These are phyloP conservation scores for Gonioctena quinquepunctata DNA, from an alignment of 1,140 invertebrate genomes.

Conservation along the genomic window DNA sequence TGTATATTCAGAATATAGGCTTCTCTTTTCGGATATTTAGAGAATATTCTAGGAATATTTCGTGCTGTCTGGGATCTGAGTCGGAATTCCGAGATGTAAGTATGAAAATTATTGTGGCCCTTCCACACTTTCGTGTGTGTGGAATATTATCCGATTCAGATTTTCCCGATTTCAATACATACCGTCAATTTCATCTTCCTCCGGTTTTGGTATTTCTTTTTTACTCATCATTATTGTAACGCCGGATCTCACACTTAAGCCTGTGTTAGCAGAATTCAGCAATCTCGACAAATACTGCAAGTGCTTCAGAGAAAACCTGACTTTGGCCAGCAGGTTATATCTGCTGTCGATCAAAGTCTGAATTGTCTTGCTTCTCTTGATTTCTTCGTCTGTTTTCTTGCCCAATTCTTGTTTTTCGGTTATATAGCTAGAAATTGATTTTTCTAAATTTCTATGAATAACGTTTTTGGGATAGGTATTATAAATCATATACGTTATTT, in stretches of 20 bases:
- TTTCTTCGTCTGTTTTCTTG: slow-evolving; percentile 56
- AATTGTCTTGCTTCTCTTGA: slow-evolving; percentile 53
- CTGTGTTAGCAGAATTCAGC: neutral
- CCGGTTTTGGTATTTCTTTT: slow-evolving; percentile 12
- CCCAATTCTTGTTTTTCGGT: slow-evolving; percentile 57
- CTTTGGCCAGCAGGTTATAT: slow-evolving; percentile 37
- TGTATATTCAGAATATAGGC: no score
- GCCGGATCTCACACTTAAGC: neutral
- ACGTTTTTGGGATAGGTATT: no score
- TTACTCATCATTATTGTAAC: neutral
- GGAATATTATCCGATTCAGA: no score
- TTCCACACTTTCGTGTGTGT: no score
- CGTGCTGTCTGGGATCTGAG: no score
- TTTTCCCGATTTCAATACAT: no score
- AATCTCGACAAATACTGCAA: slow-evolving; percentile 37
- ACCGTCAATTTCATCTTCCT: slow-evolving; percentile 40
- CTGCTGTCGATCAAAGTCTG: slow-evolving; percentile 27
- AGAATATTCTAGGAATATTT: no score
- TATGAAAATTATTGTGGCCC: no score
- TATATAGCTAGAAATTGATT: slow-evolving; percentile 56
- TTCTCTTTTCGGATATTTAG: no score
- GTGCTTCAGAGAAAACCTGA: slow-evolving; percentile 43
- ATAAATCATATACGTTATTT: no score
- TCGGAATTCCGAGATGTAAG: no score
- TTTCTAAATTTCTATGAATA: no score